Evolutionary conservation across 2,797 vertebrate genomes (phyloP), one percentile per base, ranked within the genome.

Genomic region (Rhinophrynus dorsalis): DNA sequence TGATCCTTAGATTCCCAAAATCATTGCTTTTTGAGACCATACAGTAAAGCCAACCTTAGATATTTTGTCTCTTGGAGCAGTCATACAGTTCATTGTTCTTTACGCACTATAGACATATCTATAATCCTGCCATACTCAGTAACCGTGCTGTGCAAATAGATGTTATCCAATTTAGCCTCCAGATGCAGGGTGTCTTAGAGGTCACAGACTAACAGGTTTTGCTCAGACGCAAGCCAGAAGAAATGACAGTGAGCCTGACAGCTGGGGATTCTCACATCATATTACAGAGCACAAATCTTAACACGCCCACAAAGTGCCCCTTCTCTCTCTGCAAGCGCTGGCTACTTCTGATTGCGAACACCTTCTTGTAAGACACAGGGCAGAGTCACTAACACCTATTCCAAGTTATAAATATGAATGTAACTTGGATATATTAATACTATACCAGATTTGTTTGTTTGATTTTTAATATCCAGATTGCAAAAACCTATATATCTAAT

Each of bases 131-230:
- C 61, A 73, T 30, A 59, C 40, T 45, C 37, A 27, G 32, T 57
- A 64, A 20, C 32, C 11, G 54, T 21, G 9, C 33, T 21, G 54
- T 33, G 30, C 54, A 64, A 57, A 72, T 64, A 65, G 45, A 66
- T 18, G 27, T 72, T 58, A 57, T 72, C 60, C 68, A 48, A 72
- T 72, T 65, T 72, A 72, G 68, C 44, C 68, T 57, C 52, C 60
- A 72, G 60, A 65, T 72, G 60, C 52, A 50, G 52, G 13, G 32
- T 50, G 60, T 72, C 68, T 65, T 56, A 20, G 44, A 65, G 68
- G 68, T 72, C 68, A 65, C 35, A 72, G 52, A 72, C 60, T 72
- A 72, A 65, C 68, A 65, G 68, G 59, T 52, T 73, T 73, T 66
- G 69, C 45, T 30, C 15, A 60, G 69, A 73, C 61, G 66, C 54